phyloP scores from a whole-genome alignment of 2,888 invertebrate genomes.

The Phaonia tiefii region DNA sequence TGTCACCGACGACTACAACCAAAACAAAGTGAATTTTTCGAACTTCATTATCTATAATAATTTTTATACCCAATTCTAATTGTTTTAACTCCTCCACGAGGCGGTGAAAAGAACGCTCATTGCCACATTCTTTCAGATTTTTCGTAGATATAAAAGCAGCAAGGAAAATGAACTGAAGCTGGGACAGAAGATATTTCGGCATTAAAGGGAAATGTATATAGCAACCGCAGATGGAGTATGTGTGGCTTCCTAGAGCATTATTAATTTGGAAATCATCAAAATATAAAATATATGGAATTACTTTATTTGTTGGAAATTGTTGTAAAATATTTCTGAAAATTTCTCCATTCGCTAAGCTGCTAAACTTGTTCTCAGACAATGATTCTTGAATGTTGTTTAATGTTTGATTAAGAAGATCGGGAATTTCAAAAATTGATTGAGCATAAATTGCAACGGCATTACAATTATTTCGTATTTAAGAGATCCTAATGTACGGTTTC shows the following conservation, averaged over 20 bases:
- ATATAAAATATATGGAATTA: neutral
- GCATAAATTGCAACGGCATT: constrained; percentile 36
- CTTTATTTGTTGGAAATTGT: constrained; percentile 16
- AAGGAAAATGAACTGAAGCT: constrained; percentile 44
- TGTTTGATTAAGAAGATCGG: constrained; percentile 20
- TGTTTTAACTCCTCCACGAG: constrained; percentile 62
- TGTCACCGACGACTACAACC: constrained; percentile 68
- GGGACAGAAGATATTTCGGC: constrained; percentile 40
- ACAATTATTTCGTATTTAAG: constrained; percentile 27
- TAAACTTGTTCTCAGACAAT: constrained; percentile 3
- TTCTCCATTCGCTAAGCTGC: constrained; percentile 46
- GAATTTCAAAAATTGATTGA: constrained; percentile 40
- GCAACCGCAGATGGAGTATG: constrained; percentile 42
- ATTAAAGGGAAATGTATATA: constrained; percentile 37
- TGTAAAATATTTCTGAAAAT: constrained; percentile 35
- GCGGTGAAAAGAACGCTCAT: constrained; percentile 54
- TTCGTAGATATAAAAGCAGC: constrained; percentile 60
- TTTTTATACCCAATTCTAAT: constrained; percentile 65
- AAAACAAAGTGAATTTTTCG: constrained; percentile 66
- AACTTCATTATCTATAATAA: constrained; percentile 30
- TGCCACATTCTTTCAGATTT: constrained; percentile 66
- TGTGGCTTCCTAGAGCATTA: constrained; percentile 47
- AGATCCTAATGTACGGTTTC: constrained; percentile 45
- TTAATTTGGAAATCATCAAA: constrained; percentile 38
- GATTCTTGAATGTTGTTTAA: neutral